A percentile compares a stretch with the other conserved stretches of the same genome.
These are phyloP conservation scores for Sceloporus undulatus DNA, from an alignment of 2,113 vertebrate species.

Conservation along the genomic window DNA sequence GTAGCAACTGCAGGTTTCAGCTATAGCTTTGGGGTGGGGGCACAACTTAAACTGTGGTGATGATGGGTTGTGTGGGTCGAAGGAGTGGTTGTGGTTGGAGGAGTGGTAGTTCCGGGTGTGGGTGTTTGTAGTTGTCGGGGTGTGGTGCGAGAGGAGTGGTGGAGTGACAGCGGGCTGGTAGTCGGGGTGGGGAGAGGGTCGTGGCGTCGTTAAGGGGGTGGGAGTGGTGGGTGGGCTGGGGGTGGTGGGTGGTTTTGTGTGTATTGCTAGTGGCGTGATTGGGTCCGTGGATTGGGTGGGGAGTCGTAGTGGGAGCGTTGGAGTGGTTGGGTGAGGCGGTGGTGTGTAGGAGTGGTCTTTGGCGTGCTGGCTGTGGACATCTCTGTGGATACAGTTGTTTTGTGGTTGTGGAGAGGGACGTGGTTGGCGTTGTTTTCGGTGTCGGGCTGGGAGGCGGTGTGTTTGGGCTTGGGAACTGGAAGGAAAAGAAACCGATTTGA, in stretches of 20 bases:
- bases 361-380: neutral
- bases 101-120: neutral
- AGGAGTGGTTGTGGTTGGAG: neutral
- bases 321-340: neutral
- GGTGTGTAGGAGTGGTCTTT: neutral
- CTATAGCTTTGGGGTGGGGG: no score
- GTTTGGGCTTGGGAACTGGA: neutral
- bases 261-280: neutral
- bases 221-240: neutral
- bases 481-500: fast-evolving
- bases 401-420: neutral
- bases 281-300: neutral
- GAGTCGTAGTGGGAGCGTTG: neutral
- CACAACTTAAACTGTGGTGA: neutral
- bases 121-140: neutral
- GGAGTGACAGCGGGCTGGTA: fast-evolving
- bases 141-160: neutral
- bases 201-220: neutral
- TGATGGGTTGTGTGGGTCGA: neutral
- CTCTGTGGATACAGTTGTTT: neutral
- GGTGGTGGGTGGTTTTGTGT: no score
- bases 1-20: no score
- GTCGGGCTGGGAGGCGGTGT: neutral
- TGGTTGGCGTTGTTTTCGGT: neutral
- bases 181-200: neutral